These are phyloP conservation scores for Rana temporaria DNA, from an alignment of 2,113 vertebrate species.

Conservation along the genomic window DNA sequence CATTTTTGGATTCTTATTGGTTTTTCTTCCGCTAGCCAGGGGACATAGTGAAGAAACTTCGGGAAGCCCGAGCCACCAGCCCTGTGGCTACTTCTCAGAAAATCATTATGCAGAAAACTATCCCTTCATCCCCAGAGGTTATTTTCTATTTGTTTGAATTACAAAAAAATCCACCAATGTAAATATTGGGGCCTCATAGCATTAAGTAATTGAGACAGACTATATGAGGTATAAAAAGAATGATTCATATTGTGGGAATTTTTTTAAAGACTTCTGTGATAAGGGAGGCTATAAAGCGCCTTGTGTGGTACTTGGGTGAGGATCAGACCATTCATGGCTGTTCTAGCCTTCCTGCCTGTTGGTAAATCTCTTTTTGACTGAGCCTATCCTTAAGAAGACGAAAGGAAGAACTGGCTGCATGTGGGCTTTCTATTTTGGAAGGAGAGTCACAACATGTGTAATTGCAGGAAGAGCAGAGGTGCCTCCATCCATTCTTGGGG, in stretches of 20 bases:
- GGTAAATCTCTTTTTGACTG: too few relatives aligned
- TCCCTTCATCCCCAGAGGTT: slow-evolving; percentile 75
- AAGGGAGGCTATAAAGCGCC: too few relatives aligned
- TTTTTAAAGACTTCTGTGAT: background rate
- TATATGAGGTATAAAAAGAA: too few relatives aligned
- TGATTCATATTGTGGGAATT: background rate
- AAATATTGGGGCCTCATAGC: background rate
- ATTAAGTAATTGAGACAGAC: slow-evolving; percentile 10
- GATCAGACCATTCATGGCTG: too few relatives aligned
- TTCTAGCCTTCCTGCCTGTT: too few relatives aligned
- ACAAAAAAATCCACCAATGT: slow-evolving; percentile 27
- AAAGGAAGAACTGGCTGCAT: too few relatives aligned
- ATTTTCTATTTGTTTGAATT: slow-evolving; percentile 66
- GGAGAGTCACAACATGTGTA: too few relatives aligned
- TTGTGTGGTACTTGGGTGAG: too few relatives aligned
- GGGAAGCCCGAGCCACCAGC: slow-evolving; percentile 70
- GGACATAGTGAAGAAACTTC: slow-evolving; percentile 70
- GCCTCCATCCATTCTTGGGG: too few relatives aligned
- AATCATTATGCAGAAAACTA: slow-evolving; percentile 78
- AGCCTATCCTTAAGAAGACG: too few relatives aligned
- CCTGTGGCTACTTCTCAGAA: slow-evolving; percentile 74
- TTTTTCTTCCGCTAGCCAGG: slow-evolving; percentile 73
- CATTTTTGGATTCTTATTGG: slow-evolving; percentile 70
- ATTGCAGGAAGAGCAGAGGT: too few relatives aligned
- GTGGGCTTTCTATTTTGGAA: too few relatives aligned